Evolutionary conservation across 2,888 invertebrate species (phyloP).

Genomic region (Asteroscopus sphinx): DNA sequence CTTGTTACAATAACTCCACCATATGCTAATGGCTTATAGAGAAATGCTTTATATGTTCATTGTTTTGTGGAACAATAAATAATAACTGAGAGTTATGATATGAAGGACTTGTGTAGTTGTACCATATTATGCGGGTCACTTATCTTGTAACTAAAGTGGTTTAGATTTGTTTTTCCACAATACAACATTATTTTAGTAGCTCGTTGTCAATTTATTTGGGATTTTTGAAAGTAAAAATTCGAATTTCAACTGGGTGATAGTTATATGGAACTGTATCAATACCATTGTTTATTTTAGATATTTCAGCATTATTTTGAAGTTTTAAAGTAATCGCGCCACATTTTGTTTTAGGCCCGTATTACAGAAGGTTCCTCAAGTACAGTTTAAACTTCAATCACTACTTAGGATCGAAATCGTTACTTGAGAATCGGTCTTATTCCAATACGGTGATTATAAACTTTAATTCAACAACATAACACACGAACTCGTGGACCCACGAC

Average conservation of each 20-base stretch:
- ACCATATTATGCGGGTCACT: constrained; percentile 53
- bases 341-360: no score
- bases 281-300: constrained; percentile 16
- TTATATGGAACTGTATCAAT: constrained; percentile 21
- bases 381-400: no score
- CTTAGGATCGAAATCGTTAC: no score
- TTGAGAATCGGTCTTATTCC: no score
- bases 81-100: constrained; percentile 66
- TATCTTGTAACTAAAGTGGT: constrained; percentile 53
- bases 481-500: no score
- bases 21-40: constrained; percentile 83
- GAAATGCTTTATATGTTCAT: constrained; percentile 85
- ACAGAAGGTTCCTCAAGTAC: no score
- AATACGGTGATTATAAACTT: no score
- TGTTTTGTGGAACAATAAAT: constrained; percentile 83
- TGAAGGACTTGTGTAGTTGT: constrained; percentile 60
- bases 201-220: constrained; percentile 48
- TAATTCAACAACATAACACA: no score
- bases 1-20: constrained; percentile 67
- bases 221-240: constrained; percentile 27
- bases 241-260: no score
- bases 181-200: constrained; percentile 47
- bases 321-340: no score
- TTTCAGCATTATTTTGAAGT: no score
- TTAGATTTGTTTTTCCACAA: constrained; percentile 65